Evolutionary conservation across 2,888 invertebrate species (phyloP), one percentile per base, ranked within the genome.

Genomic region (Orthosia incerta): DNA sequence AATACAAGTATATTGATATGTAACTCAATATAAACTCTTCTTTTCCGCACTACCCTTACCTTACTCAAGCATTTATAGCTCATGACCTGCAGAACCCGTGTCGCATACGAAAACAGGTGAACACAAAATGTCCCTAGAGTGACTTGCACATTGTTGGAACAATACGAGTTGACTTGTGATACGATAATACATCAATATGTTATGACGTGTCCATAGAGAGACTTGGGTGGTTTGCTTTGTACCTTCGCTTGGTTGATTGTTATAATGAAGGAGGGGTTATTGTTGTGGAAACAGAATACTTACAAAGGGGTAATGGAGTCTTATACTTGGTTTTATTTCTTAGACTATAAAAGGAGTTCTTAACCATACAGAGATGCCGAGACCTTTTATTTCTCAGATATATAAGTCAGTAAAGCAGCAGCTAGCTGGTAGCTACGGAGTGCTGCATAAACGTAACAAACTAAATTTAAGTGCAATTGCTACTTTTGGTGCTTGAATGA

Each of bases 81-180:
- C 31, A 59, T 63, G 53, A 82, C 31, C 59, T 39, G 59, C 68
- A 51, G 51, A 13, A 75, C 69, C 48, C 26, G 70, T 23, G 16
- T n/a, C 26, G 81, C 65, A 74, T 79, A 69, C 53, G 16, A 20
- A 56, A 74, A n/a, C 79, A 74, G 67, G 61, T 72, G 80, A 76
- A 59, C 68, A 72, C 69, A 73, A 74, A 73, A 79, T 72, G 69
- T 83, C 86, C 86, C 84, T 11, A 61, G 74, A 63, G 84, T 71
- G 67, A 72, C 67, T 50, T 76, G 85, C 83, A 83, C 68, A 80
- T 86, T 80, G 67, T 64, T 64, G 46, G 57, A 68, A 80, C 67
- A 74, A 76, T 73, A 65, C 55, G 67, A 67, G 78, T 72, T 50
- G 60, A 62, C 69, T 64, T 50, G 56, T 53, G 68, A 53, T 39